phyloP scores from a whole-genome alignment of 2,888 invertebrate genomes.

The Temnothorax rugatulus region DNA sequence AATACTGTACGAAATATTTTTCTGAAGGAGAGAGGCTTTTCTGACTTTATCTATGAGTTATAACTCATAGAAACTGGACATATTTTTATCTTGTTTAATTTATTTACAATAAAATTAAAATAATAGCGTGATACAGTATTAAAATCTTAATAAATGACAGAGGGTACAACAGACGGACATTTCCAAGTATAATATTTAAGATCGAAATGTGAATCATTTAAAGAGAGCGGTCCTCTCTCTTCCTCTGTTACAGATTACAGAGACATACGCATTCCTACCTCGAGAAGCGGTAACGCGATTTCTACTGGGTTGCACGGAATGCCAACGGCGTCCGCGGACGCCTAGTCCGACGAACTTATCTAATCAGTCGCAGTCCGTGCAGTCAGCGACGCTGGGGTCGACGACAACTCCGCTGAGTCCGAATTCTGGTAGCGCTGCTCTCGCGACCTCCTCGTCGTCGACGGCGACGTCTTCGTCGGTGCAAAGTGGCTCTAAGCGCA shows the following conservation, averaged over 20 bases:
- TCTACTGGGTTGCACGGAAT: constrained; percentile 97
- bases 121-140: background rate
- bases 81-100: constrained; percentile 2
- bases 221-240: background rate
- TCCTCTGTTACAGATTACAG: constrained; percentile 93
- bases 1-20: background rate
- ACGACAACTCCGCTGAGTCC: constrained; percentile 77
- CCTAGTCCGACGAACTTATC: constrained; percentile 87
- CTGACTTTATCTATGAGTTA: background rate
- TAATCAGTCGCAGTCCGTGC: constrained; percentile 81
- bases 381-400: constrained; percentile 73
- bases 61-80: background rate
- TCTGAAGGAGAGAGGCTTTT: background rate
- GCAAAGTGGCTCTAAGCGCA: constrained; percentile 80
- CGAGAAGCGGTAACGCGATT: constrained; percentile 98
- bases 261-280: constrained; percentile 98
- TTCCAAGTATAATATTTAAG: background rate
- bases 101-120: constrained; percentile 2
- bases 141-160: background rate
- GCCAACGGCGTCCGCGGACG: constrained; percentile 93
- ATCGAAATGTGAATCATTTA: background rate
- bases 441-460: constrained; percentile 66
- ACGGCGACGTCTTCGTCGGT: constrained; percentile 70
- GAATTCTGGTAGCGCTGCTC: constrained; percentile 69
- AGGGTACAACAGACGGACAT: background rate